Evolutionary conservation across 2,888 invertebrate genomes (phyloP).

Genomic region (Listrodromus nycthemerus): DNA sequence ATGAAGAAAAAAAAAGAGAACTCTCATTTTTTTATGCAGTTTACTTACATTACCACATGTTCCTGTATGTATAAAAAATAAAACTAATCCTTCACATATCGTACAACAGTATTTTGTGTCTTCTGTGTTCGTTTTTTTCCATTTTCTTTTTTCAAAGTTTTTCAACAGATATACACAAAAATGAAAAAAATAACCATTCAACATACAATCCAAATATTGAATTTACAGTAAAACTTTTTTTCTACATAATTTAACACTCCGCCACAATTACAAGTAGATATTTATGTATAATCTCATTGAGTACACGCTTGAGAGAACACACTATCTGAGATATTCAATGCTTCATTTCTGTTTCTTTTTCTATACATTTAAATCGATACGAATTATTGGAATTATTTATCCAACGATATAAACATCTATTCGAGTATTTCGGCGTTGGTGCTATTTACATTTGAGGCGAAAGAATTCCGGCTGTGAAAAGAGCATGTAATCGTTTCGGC

Average conservation of each 20-base stretch:
- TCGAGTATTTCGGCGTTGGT: constrained; percentile 62
- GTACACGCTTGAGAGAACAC: constrained; percentile 16
- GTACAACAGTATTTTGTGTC: constrained; percentile 64
- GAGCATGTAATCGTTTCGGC: constrained; percentile 20
- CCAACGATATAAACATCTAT: constrained; percentile 53
- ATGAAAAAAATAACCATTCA: constrained; percentile 2
- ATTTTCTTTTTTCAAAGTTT: constrained; percentile 42
- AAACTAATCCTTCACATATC: constrained; percentile 69
- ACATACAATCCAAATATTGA: constrained; percentile 12
- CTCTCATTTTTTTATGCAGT: constrained; percentile 62
- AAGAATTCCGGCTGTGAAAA: constrained; percentile 27
- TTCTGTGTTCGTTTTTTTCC: constrained; percentile 49
- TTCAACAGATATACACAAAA: constrained; percentile 33
- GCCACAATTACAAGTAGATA: constrained; percentile 8
- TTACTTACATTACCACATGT: constrained; percentile 68
- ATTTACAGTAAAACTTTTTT: not conserved
- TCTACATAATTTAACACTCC: constrained; percentile 12
- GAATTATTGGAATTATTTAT: constrained; percentile 38
- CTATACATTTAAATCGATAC: not conserved
- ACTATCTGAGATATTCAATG: not conserved
- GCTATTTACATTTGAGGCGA: constrained; percentile 54
- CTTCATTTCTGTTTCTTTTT: not conserved
- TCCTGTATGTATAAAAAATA: constrained; percentile 74
- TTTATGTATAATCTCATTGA: constrained; percentile 40
- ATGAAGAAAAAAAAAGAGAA: not conserved